Base-by-base conservation (phyloP, 1,140 invertebrate species). In the Leptinotarsa undecemlineata region DNA sequence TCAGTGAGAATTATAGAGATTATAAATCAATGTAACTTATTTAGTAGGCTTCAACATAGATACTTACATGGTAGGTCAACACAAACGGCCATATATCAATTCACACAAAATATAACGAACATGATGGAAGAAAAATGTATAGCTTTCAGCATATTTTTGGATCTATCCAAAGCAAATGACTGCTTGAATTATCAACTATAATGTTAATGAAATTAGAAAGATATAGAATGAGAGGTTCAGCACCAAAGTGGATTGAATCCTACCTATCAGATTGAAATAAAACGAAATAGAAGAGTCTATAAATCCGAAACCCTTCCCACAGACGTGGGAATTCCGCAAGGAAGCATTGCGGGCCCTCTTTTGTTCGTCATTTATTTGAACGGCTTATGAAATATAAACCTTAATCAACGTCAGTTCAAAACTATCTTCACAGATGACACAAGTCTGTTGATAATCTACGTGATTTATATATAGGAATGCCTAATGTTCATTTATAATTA, bases 161-260 rank as follows among this genome's bases (percentile, higher is more conserved):
- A 64, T 26, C 1, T 64, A 64, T 20, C 62, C 62, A 23, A 64
- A 20, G 62, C 62, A 64, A 8, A 64, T 21, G 62, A 64, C 62
- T 64, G 20, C 62, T 23, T 23, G 62, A 64, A 64, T 64, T 20
- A 64, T 64, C n/a, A 57, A 57, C n/a, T n/a, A n/a, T n/a, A 57
- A 57, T 17, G 51, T 57, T 14, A 0, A 33, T 33, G 2, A 33
- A 33, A 33, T 33, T 33, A 33, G 33, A 33, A 33, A 33, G 33
- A 33, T 8, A 8, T 33, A 1, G 33, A 1, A 33, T 33, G 0
- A 33, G 33, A 33, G 33, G 33, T 33, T 33, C 33, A 33, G 33
- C 33, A 6, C 33, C 2, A 8, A 33, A 33, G 33, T 33, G 33
- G 33, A 6, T 33, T 33, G 1, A 33, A 33, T 8, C 33, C 33